Evolutionary conservation across 1,140 invertebrate genomes (phyloP).

Genomic region (Rhizoglyphus robini): DNA sequence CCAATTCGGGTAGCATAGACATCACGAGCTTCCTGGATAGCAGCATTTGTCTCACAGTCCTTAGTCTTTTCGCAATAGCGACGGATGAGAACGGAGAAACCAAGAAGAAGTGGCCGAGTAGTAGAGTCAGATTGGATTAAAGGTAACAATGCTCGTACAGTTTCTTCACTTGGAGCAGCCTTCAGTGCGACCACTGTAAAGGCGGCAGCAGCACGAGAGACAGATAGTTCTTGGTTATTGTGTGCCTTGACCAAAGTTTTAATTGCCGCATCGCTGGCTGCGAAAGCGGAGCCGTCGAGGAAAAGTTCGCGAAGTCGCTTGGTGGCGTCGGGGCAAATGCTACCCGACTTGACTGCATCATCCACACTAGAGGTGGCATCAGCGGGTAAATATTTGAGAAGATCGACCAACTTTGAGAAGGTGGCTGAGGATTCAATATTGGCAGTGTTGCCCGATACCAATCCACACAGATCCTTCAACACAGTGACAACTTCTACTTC

Average conservation of each 20-base stretch:
- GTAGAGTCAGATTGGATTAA: not conserved
- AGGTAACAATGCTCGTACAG: not conserved
- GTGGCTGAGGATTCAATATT: not conserved
- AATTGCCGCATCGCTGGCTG: not conserved
- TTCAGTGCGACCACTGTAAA: slow-evolving; percentile 6
- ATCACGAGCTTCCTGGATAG: not conserved
- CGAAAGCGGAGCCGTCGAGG: slow-evolving; percentile 3
- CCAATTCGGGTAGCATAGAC: not conserved
- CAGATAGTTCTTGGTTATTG: not conserved
- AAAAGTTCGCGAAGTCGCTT: not conserved
- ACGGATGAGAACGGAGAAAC: slow-evolving; percentile 9
- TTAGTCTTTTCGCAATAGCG: slow-evolving; percentile 8
- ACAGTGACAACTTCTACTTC: not conserved
- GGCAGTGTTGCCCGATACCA: not conserved
- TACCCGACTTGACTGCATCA: not conserved
- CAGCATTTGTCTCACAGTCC: slow-evolving; percentile 2
- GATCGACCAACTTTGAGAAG: not conserved
- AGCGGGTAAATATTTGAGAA: not conserved
- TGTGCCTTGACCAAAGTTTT: slow-evolving; percentile 6
- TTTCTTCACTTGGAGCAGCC: slow-evolving; percentile 2
- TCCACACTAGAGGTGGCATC: not conserved
- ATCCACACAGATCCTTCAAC: slow-evolving; percentile 9
- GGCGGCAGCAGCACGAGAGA: not conserved
- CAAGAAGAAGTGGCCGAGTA: not conserved
- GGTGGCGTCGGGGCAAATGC: not conserved